phyloP scores from a whole-genome alignment of 2,113 vertebrate species.

The Vombatus ursinus region DNA sequence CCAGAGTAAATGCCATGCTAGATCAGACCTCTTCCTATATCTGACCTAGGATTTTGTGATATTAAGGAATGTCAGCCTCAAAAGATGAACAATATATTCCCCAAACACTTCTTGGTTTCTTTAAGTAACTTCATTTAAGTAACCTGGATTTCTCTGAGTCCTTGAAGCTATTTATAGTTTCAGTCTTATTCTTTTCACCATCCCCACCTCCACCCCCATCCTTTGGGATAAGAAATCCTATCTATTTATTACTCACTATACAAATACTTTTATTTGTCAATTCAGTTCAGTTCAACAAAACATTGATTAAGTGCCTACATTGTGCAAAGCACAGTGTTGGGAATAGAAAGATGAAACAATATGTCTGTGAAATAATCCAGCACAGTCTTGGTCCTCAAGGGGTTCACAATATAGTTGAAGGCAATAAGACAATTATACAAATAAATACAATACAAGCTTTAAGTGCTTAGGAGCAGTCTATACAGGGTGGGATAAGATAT shows the following conservation, averaged over 20 bases:
- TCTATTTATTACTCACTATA: neutral
- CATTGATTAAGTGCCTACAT: neutral
- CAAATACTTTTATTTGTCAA: neutral
- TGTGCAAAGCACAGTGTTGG: neutral
- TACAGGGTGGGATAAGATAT: neutral
- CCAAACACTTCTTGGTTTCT: neutral
- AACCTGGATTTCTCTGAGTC: neutral
- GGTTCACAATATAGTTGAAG: neutral
- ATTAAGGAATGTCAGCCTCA: neutral
- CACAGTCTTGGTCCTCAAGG: neutral
- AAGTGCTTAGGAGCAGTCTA: neutral
- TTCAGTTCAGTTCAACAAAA: neutral
- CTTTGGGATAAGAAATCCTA: neutral
- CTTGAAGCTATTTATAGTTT: neutral
- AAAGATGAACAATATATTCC: neutral
- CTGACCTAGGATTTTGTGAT: neutral
- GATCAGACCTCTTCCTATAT: neutral
- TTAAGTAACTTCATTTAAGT: neutral
- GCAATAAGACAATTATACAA: neutral
- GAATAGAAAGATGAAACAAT: neutral
- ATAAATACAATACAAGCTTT: neutral
- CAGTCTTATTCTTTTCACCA: neutral
- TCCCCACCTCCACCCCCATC: neutral
- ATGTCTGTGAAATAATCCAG: neutral
- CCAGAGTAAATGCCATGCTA: neutral